phyloP scores from a whole-genome alignment of 1,140 invertebrate genomes.

The Zophobas atratus region DNA sequence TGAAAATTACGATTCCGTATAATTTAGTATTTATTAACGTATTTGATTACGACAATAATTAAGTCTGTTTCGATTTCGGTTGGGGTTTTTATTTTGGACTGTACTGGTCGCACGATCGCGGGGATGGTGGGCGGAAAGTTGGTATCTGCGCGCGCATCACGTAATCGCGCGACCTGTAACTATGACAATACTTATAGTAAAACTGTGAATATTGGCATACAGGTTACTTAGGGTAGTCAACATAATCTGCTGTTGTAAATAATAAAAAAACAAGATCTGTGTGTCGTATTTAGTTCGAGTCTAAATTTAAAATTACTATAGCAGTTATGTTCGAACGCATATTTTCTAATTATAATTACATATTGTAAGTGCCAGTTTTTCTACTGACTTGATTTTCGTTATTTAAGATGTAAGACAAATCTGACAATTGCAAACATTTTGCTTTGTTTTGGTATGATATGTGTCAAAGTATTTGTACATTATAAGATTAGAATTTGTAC shows the following conservation, averaged over 20 bases:
- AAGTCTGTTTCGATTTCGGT: constrained; percentile 1
- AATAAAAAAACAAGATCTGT: constrained; percentile 44
- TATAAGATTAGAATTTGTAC: constrained; percentile 48
- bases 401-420: constrained; percentile 35
- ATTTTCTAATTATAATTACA: constrained; percentile 39
- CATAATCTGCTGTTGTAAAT: constrained; percentile 56
- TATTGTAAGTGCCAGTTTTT: constrained; percentile 48
- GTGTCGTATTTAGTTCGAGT: constrained; percentile 41
- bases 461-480: constrained; percentile 48
- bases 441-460: constrained; percentile 35
- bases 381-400: constrained; percentile 39
- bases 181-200: constrained; percentile 60
- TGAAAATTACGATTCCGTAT: constrained; percentile 19
- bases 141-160: constrained; percentile 15
- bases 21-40: constrained; percentile 21
- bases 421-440: constrained; percentile 11
- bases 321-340: constrained; percentile 28
- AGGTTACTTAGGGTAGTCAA: constrained; percentile 55
- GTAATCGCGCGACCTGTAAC: constrained; percentile 48
- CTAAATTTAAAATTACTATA: constrained; percentile 18
- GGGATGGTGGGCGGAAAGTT: constrained; percentile 16
- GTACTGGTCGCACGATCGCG: constrained; percentile 27
- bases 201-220: constrained; percentile 59
- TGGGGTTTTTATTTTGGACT: background rate
- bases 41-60: constrained; percentile 39